phyloP scores from a whole-genome alignment of 1,140 invertebrate genomes.

The Calliopsis andreniformis region DNA sequence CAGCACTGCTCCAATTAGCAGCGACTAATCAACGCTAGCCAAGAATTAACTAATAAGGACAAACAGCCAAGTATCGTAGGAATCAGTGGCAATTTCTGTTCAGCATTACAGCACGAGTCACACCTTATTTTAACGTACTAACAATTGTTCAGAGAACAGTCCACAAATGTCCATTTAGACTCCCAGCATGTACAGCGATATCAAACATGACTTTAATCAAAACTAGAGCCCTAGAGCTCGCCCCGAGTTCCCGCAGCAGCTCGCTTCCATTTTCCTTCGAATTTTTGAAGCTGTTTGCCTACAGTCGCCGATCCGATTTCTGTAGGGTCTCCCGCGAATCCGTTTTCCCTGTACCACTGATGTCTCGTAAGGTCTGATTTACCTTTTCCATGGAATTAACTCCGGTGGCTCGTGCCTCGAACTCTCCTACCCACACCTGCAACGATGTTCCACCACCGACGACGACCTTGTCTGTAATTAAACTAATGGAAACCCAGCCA shows the following conservation, averaged over 20 bases:
- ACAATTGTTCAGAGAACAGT: too few relatives aligned
- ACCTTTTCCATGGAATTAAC: constrained; percentile 37
- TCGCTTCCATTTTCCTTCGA: background rate
- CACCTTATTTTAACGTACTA: too few relatives aligned
- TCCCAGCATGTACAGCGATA: too few relatives aligned
- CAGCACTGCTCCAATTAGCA: too few relatives aligned
- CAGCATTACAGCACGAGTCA: too few relatives aligned
- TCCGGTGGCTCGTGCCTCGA: constrained; percentile 43
- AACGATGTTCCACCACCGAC: constrained; percentile 48
- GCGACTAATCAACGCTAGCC: too few relatives aligned
- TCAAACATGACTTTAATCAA: too few relatives aligned
- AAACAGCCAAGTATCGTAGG: too few relatives aligned
- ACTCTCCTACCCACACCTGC: constrained; percentile 35
- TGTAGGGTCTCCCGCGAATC: background rate
- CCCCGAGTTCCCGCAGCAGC: background rate
- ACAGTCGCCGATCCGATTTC: background rate
- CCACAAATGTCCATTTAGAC: too few relatives aligned
- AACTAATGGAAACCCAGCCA: constrained; percentile 74
- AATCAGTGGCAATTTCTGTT: too few relatives aligned
- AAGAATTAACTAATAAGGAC: too few relatives aligned
- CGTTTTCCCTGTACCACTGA: constrained; percentile 20
- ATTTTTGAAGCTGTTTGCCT: background rate
- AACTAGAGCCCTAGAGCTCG: too few relatives aligned
- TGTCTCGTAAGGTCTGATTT: constrained; percentile 32
- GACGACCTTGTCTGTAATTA: constrained; percentile 71